Conservation (phyloP, 2,113 vertebrate species). For the Epinephelus lanceolatus region DNA sequence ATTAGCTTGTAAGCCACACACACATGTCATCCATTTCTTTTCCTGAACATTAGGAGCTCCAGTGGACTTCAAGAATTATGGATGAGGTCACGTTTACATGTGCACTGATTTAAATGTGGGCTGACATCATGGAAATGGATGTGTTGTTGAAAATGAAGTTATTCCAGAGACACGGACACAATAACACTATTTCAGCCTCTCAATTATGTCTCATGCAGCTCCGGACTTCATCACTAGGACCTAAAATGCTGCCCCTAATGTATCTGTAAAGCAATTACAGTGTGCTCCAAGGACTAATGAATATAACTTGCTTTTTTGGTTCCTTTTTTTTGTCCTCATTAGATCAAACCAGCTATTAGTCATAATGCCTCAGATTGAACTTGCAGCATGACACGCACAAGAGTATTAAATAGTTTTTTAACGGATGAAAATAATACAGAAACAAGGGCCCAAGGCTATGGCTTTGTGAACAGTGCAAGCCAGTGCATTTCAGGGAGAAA, state of each 20-base stretch:
- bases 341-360: constrained; percentile 68
- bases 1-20: not conserved
- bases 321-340: constrained; percentile 50
- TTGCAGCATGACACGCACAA: constrained; percentile 39
- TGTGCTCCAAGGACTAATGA: constrained; percentile 72
- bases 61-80: constrained; percentile 4
- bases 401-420: constrained; percentile 51
- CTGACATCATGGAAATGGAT: constrained; percentile 66
- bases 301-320: constrained; percentile 66
- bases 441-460: constrained; percentile 8
- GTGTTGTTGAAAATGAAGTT: constrained; percentile 61
- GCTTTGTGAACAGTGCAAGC: constrained; percentile 21
- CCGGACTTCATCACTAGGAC: constrained; percentile 69
- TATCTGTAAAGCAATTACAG: constrained; percentile 79
- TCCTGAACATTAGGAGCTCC: not conserved
- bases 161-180: constrained; percentile 48
- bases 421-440: constrained; percentile 41
- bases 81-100: constrained; percentile 52
- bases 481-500: constrained; percentile 1
- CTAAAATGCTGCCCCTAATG: constrained; percentile 73
- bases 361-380: constrained; percentile 64
- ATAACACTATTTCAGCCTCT: constrained; percentile 68
- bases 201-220: constrained; percentile 67
- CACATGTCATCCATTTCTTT: not conserved
- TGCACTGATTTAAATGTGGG: constrained; percentile 42